Evolutionary conservation across 1,140 invertebrate species (phyloP), one percentile per base, ranked within the genome.

Genomic region (Euwallacea fornicatus): DNA sequence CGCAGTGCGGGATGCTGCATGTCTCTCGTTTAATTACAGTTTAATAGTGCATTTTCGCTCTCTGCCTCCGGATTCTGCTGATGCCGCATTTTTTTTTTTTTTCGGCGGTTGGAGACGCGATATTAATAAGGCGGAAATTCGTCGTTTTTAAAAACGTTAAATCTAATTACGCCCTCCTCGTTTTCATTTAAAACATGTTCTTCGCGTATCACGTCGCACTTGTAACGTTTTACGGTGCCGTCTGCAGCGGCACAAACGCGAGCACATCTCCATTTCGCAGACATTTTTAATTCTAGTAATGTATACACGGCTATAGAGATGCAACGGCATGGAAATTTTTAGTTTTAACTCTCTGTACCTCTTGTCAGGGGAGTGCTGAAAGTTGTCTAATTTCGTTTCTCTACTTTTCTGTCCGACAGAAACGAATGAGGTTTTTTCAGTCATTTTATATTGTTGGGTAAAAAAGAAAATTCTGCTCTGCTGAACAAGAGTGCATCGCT

Each of bases 271-370:
- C 56, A 47, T 42, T 63, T 63, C 10, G 43, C 60, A 63, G 43
- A 46, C 44, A 47, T 63, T 63, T 63, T 63, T 63, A 63, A 63
- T 63, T 42, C 60, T 63, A 47, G 60, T 63, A 63, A 63, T 63
- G 60, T 47, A 46, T 21, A 63, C 60, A 13, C 46, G 16, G 13
- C 11, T 63, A 63, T 63, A 63, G 60, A 63, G 21, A 47, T 42
- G 60, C 60, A 63, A 46, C 44, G 42, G 60, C n/a, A 47, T 63
- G 60, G 60, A 63, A 63, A 63, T 63, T 63, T 63, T 63, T 47
- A 63, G 60, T 63, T 47, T 46, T 47, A 46, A 63, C 60, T 60
- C 41, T 42, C 8, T 60, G 7, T 42, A 21, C 21, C 33, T 47
- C 10, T 63, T 59, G 8, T 10, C 33, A 10, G 13, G 16, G 58